Evolutionary conservation across 2,888 invertebrate genomes (phyloP).

Genomic region (Acanthosoma haemorrhoidale): DNA sequence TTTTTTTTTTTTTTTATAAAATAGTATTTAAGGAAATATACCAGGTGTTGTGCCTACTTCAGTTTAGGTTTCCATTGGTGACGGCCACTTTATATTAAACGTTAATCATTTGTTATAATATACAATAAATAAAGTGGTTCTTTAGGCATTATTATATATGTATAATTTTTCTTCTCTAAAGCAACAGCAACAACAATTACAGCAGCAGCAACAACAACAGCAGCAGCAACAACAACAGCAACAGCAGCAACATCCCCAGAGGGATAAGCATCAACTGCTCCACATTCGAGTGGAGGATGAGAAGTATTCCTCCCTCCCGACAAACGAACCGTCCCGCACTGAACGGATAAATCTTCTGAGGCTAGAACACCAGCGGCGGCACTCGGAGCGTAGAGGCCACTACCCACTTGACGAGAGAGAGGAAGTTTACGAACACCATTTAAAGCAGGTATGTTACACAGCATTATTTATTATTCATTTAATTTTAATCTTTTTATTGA

Average conservation of each 20-base stretch:
- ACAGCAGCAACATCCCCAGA: slow-evolving; percentile 32
- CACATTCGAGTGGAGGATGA: slow-evolving; percentile 29
- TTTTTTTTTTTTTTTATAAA: no score
- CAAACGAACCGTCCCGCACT: slow-evolving; percentile 42
- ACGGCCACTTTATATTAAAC: neutral
- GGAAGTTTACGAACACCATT: slow-evolving; percentile 49
- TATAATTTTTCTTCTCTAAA: no score
- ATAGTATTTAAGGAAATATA: no score
- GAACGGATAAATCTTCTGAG: slow-evolving; percentile 52
- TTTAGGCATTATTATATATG: no score
- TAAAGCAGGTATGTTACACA: slow-evolving; percentile 44
- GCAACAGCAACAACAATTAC: slow-evolving; percentile 22
- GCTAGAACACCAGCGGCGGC: slow-evolving; percentile 53
- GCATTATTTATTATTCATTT: neutral
- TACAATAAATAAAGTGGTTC: no score
- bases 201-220: slow-evolving; percentile 44
- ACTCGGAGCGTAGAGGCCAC: slow-evolving; percentile 54
- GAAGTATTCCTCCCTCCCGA: slow-evolving; percentile 26
- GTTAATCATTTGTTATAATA: no score
- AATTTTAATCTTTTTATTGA: neutral
- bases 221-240: slow-evolving; percentile 33
- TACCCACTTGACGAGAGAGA: slow-evolving; percentile 55
- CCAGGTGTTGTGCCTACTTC: no score
- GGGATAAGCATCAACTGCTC: slow-evolving; percentile 30
- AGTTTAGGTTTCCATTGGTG: no score